phyloP scores from a whole-genome alignment of 2,797 vertebrate species.

The Babyrousa celebensis region DNA sequence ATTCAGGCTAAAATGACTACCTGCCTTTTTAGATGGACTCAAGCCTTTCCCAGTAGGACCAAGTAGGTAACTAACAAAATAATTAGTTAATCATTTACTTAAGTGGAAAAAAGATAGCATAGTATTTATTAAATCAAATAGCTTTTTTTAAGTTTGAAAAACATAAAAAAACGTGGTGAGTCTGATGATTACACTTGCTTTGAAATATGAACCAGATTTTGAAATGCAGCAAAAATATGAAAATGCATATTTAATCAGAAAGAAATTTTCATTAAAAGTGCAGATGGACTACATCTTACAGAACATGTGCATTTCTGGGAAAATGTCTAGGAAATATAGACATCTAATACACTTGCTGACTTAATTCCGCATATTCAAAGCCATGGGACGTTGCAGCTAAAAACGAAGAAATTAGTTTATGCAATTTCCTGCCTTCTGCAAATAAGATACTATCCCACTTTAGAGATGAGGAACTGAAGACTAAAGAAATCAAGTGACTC shows the following conservation, averaged over 20 bases:
- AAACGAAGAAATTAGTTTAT: constrained; percentile 55
- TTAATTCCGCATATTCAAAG: constrained; percentile 73
- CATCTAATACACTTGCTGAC: constrained; percentile 47
- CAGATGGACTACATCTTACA: constrained; percentile 49
- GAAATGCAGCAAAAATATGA: constrained; percentile 72
- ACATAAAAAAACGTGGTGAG: constrained; percentile 28
- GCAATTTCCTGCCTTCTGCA: constrained; percentile 17
- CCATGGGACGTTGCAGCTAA: not conserved
- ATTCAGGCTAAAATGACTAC: not conserved
- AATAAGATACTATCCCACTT: constrained; percentile 58
- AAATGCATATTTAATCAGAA: constrained; percentile 74
- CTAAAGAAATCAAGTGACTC: constrained; percentile 26
- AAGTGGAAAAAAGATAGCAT: not conserved
- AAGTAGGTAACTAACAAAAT: constrained; percentile 53
- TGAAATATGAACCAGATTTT: constrained; percentile 62
- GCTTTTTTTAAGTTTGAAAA: constrained; percentile 53
- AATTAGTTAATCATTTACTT: constrained; percentile 23
- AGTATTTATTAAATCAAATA: constrained; percentile 54
- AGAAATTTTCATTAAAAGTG: constrained; percentile 75
- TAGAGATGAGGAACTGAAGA: not conserved
- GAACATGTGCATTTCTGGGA: constrained; percentile 54
- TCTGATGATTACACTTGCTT: constrained; percentile 66
- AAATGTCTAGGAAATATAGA: constrained; percentile 63
- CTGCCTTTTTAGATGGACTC: not conserved
- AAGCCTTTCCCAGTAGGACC: not conserved